Percentiles rank a stretch among this genome's conserved stretches.
phyloP scores from a whole-genome alignment of 1,140 invertebrate species.

The Odontomachus brunneus region DNA sequence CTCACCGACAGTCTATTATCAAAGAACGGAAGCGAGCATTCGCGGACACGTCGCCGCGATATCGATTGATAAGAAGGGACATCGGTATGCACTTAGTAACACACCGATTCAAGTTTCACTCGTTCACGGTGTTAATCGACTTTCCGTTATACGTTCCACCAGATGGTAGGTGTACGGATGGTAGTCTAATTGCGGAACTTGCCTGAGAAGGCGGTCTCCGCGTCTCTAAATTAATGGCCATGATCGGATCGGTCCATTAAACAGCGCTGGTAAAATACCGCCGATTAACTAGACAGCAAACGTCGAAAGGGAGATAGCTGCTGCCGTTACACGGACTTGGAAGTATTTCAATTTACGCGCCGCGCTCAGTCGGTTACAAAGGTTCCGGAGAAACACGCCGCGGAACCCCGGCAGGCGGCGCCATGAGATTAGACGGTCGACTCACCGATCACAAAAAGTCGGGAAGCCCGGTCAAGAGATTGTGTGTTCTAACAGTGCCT shows the following conservation, averaged over 20 bases:
- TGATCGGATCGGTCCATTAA: conserved; percentile 47
- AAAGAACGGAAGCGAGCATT: conserved; percentile 63
- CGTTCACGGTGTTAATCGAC: conserved; percentile 60
- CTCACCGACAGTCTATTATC: conserved; percentile 53
- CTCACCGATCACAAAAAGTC: conserved; percentile 59
- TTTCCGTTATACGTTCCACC: conserved; percentile 42
- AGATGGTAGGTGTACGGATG: conserved; percentile 25
- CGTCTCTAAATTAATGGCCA: conserved; percentile 34
- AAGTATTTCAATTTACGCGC: conserved; percentile 55
- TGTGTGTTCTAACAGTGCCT: not conserved
- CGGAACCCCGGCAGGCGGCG: conserved; percentile 31
- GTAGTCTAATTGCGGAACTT: conserved; percentile 68
- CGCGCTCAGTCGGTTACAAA: conserved; percentile 35
- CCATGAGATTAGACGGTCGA: conserved; percentile 54
- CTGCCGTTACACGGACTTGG: not conserved
- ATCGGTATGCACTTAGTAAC: conserved; percentile 74
- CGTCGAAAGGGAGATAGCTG: conserved; percentile 50
- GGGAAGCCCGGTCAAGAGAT: not conserved
- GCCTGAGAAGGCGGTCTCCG: conserved; percentile 10
- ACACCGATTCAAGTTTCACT: conserved; percentile 45
- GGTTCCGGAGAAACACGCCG: not conserved
- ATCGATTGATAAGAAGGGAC: conserved; percentile 75
- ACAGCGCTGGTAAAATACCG: conserved; percentile 18
- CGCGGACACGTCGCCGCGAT: conserved; percentile 63
- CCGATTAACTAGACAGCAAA: not conserved